phyloP scores from a whole-genome alignment of 2,113 vertebrate genomes.

The Epinephelus lanceolatus region DNA sequence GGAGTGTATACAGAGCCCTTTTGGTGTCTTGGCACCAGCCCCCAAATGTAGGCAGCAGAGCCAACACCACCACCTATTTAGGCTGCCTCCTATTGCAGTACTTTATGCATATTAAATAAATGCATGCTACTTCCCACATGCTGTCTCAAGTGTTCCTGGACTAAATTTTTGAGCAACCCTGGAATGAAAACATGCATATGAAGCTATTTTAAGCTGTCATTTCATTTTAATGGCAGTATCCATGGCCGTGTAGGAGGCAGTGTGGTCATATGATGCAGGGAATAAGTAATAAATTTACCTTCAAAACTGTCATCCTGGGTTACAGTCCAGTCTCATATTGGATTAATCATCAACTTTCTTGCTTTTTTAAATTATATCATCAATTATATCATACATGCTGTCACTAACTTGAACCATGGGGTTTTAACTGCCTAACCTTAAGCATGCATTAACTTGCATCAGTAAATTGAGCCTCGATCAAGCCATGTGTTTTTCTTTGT shows the following conservation, averaged over 20 bases:
- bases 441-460: background rate
- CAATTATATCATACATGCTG: background rate
- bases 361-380: no score
- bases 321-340: background rate
- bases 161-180: constrained; percentile 3
- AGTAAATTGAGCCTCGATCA: no score
- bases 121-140: background rate
- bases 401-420: background rate
- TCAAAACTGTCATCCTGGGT: background rate
- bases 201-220: background rate
- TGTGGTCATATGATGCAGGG: background rate
- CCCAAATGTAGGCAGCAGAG: background rate
- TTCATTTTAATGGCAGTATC: background rate
- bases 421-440: background rate
- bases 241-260: background rate
- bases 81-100: background rate
- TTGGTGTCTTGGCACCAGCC: background rate
- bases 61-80: background rate
- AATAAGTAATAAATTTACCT: background rate
- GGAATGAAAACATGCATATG: background rate
- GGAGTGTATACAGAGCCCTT: background rate
- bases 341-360: background rate
- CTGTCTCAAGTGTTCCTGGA: background rate
- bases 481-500: no score
- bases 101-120: constrained; percentile 11